A percentile compares a stretch with the other conserved stretches of the same genome.
Conservation (phyloP, 30 jellyfish, hydroid and myxozoan species). For the Pseudorhiza aurosa region DNA sequence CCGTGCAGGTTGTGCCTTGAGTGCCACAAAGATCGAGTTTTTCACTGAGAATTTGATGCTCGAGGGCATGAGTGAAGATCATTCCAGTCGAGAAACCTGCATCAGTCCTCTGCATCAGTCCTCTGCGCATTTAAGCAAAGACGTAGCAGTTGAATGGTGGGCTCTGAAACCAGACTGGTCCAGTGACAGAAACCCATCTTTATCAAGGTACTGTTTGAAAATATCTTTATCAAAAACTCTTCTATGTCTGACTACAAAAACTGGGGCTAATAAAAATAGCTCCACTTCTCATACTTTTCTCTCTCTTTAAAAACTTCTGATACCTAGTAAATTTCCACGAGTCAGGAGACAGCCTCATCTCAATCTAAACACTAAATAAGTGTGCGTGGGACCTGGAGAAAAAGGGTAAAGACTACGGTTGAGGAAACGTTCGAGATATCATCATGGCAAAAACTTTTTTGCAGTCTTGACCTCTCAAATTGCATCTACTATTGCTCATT, state of each 20-base stretch:
- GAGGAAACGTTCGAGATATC: background rate
- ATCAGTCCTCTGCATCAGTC: no score
- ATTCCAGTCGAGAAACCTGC: background rate
- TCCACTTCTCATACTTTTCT: background rate
- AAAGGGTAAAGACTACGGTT: background rate
- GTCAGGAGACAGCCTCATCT: no score
- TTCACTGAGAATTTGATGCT: no score
- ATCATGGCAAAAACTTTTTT: background rate
- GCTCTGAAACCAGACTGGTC: constrained; percentile 18
- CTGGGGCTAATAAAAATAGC: background rate
- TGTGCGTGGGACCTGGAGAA: background rate
- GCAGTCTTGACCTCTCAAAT: background rate
- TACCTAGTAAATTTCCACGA: no score
- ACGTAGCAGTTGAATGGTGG: background rate
- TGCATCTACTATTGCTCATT: background rate
- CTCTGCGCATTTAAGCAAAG: background rate
- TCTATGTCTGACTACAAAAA: background rate
- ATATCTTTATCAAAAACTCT: background rate
- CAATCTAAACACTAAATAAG: background rate
- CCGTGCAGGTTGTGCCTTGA: background rate
- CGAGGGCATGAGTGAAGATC: background rate
- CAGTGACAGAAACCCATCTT: background rate
- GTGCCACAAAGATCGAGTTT: background rate
- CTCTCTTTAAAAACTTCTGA: background rate
- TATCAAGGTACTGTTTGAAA: background rate